Base-by-base conservation (phyloP, 1,140 invertebrate genomes). In the Drosophila murphyi region DNA sequence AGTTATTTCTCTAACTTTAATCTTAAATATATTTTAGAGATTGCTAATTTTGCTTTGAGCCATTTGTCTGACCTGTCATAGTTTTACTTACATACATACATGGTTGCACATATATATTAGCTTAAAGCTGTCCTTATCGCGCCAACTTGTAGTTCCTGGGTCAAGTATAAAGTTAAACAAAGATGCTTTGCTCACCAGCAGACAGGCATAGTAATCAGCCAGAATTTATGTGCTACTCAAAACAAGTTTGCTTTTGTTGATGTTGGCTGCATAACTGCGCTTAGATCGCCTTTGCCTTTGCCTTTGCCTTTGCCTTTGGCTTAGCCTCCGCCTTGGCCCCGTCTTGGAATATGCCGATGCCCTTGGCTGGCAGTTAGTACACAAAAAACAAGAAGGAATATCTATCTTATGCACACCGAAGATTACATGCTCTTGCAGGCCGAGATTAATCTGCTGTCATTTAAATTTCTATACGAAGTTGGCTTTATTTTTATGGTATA, bases 91-190 rank as follows among this genome's bases (percentile, higher is more conserved):
- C 20, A 20, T 20, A 20, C 20, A 20, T 20, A 20, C 20, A 20
- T 20, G 20, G 1, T 20, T 20, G 12, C 35, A 20, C 10, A 29
- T 35, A 39, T 20, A 20, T 20, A 20, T 20, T 20, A 1, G 20
- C n/a, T 55, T 39, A 31, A 57, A 57, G 55, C 28, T 59, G 20
- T 5, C n/a, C 55, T 50, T 7, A 10, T 29, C 52, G 54, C 48
- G 68, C 29, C 52, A 39, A 39, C 60, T 50, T 37, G 29, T 8
- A 65, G 70, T 73, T 70, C 56, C 55, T 35, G 72, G 80, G 80
- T 83, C 80, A 82, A 82, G 76, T 83, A 76, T 64, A 76, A 82
- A 83, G 76, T 82, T 82, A 76, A 79, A 75, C 81, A 83, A 83
- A 83, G 79, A 82, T 72, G 80, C 62, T 82, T 83, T 78, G 61